Conservation (phyloP, 2,797 vertebrate species). For the Moxostoma hubbsi region DNA sequence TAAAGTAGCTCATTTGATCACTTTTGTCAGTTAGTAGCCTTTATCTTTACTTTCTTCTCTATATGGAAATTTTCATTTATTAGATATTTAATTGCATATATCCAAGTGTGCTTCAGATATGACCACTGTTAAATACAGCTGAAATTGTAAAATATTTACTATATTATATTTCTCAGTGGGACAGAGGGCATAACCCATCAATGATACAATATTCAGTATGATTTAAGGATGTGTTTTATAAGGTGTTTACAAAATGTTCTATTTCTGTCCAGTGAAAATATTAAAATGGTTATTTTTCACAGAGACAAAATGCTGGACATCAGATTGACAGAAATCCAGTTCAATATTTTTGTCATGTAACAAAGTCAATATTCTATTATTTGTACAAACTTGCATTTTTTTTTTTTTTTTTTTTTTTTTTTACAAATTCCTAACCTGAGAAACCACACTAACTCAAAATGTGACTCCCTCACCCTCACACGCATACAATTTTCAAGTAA, state of each 20-base stretch:
- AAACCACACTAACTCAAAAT: too few relatives aligned
- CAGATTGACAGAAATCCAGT: not conserved
- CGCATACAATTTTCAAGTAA: too few relatives aligned
- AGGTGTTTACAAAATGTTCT: not conserved
- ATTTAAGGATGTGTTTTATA: not conserved
- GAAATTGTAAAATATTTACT: not conserved
- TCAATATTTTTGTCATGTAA: not conserved
- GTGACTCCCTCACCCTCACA: too few relatives aligned
- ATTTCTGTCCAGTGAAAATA: not conserved
- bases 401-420: too few relatives aligned
- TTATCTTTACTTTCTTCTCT: not conserved
- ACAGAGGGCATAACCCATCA: not conserved
- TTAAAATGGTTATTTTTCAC: not conserved
- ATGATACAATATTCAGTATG: constrained; percentile 2
- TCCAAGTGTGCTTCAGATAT: not conserved
- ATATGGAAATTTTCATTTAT: not conserved
- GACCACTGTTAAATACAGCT: not conserved
- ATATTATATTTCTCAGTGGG: not conserved
- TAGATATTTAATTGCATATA: not conserved
- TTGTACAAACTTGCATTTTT: too few relatives aligned
- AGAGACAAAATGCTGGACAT: not conserved
- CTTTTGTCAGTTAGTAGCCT: not conserved
- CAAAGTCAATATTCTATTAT: too few relatives aligned
- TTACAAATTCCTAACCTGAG: too few relatives aligned
- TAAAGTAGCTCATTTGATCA: not conserved